A percentile compares a stretch with the other conserved stretches of the same genome.
phyloP scores from a whole-genome alignment of 2,797 vertebrate species.

The Monodelphis domestica region DNA sequence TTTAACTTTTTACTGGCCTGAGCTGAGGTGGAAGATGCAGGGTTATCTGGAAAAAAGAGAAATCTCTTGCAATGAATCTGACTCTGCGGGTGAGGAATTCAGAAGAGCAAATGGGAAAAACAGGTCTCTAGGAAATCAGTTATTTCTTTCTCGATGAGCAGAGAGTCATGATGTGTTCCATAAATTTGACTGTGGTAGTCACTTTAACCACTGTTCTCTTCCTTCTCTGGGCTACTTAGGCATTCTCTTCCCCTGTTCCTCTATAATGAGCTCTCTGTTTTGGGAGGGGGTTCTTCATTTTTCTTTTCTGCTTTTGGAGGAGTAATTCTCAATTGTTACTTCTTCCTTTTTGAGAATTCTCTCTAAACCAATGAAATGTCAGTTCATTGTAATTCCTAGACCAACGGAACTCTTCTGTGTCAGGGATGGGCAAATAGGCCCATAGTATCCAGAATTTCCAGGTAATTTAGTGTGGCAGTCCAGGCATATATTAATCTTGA shows the following conservation, averaged over 20 bases:
- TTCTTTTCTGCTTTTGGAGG: background rate
- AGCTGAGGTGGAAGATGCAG: background rate
- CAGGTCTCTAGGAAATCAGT: background rate
- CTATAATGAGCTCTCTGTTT: background rate
- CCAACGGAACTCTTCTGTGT: background rate
- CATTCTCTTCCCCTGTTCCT: background rate
- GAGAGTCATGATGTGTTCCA: background rate
- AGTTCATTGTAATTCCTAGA: background rate
- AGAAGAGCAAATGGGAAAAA: background rate
- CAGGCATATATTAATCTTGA: too few species aligned
- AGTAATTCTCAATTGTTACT: background rate
- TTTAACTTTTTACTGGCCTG: constrained; percentile 5
- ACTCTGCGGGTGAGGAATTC: background rate
- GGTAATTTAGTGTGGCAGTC: background rate
- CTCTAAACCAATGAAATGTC: background rate
- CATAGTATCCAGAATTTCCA: background rate
- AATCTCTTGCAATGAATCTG: background rate
- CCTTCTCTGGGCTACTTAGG: background rate
- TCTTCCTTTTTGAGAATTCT: background rate
- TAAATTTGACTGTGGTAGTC: background rate
- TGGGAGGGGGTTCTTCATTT: background rate
- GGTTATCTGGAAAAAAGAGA: background rate
- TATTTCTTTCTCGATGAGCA: background rate
- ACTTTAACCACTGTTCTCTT: background rate
- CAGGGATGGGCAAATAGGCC: background rate